Evolutionary conservation across 2,888 invertebrate species (phyloP).

Genomic region (Pristionchus fissidentatus): DNA sequence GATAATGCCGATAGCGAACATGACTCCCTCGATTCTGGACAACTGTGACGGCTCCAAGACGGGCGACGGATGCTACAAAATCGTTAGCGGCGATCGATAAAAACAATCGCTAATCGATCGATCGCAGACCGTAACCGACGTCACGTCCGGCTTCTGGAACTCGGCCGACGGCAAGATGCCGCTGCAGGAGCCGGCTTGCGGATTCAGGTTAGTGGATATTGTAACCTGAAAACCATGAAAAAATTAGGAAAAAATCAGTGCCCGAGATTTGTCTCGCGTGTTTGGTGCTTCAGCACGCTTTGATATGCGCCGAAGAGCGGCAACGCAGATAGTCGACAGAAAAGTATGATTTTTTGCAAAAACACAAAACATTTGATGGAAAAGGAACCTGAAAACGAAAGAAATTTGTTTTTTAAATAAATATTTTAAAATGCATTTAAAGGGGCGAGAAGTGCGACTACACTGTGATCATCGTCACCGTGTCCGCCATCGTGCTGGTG

Average conservation of each 20-base stretch:
- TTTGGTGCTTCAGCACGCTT: too few species aligned
- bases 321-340: too few species aligned
- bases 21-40: slow-evolving; percentile 52
- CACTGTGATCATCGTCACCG: slow-evolving; percentile 54
- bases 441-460: slow-evolving; percentile 62
- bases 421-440: background rate
- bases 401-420: too few species aligned
- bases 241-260: slow-evolving; percentile 44
- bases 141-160: slow-evolving; percentile 59
- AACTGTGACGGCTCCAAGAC: slow-evolving; percentile 53
- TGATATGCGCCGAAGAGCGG: too few species aligned
- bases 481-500: slow-evolving; percentile 43
- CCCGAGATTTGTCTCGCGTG: too few species aligned
- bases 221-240: too few species aligned
- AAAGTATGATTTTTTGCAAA: too few species aligned
- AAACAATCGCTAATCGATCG: background rate
- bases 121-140: slow-evolving; percentile 55
- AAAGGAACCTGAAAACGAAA: too few species aligned
- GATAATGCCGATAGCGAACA: slow-evolving; percentile 49
- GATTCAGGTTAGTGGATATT: slow-evolving; percentile 53
- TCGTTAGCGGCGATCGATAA: slow-evolving; percentile 46
- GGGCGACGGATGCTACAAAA: slow-evolving; percentile 50
- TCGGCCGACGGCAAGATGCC: slow-evolving; percentile 58
- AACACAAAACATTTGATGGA: too few species aligned
- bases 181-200: slow-evolving; percentile 58